Evolutionary conservation across 1,140 invertebrate species (phyloP), one percentile per base, ranked within the genome.

Genomic region (Arion vulgaris): DNA sequence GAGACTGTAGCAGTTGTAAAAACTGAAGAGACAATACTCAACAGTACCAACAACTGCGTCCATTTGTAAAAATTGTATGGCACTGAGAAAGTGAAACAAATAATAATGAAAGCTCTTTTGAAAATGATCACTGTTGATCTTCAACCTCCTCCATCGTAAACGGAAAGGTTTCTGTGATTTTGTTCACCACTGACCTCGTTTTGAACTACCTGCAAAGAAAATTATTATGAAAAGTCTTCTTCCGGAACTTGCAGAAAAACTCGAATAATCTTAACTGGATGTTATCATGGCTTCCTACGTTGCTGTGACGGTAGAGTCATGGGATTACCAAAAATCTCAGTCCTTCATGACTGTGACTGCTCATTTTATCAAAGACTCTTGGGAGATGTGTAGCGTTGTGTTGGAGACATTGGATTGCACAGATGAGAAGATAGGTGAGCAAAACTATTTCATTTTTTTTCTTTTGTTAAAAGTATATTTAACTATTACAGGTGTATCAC

Each of bases 321-420:
- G 80, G 80, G 36, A 23, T 19, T 81, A 81, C 51, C n/a, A 71
- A 34, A 49, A 74, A 4, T 26, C 69, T 23, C 80, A 81, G 39
- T 23, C 1, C n/a, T 81, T 53, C 34, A 73, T 81, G 41, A 81
- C 80, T 9, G 15, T 81, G 38, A 17, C 69, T 51, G 80, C 69
- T 26, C 80, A 81, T 51, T 81, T 81, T 34, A 74, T 81, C 68
- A 81, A 81, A 34, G 80, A 81, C 49, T 73, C 68, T 19, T 81
- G 80, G 80, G 80, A 81, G n/a, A 81, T 81, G 80, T 32, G 11
- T 28, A 81, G 80, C 51, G 39, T 81, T 26, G 69, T 74, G 4
- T 49, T 81, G 11, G 80, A 81, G 71, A 81, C 69, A 1, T 74
- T 81, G 9, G 80, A 81, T 49, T 57, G 69, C 71, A 81, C 80